These are phyloP conservation scores for Diaprepes abbreviatus DNA, from an alignment of 2,888 invertebrate species.

Conservation along the genomic window DNA sequence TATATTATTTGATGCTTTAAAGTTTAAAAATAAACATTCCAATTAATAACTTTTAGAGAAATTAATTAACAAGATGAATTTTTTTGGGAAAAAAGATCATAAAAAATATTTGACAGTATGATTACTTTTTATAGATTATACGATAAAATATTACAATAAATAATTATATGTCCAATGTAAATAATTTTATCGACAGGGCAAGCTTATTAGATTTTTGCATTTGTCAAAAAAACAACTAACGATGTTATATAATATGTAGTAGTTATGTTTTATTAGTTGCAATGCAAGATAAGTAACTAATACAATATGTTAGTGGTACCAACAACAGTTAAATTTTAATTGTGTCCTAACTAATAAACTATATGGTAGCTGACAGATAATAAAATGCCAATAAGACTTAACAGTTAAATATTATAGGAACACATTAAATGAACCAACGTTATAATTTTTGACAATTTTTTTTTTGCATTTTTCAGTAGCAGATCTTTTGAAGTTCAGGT, in stretches of 20 bases:
- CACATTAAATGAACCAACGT: no score
- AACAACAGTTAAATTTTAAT: no score
- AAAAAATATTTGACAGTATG: neutral
- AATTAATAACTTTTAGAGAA: neutral
- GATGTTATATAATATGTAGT: neutral
- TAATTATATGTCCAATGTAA: conserved; percentile 13
- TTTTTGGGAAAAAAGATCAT: conserved; percentile 2
- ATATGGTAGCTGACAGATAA: neutral
- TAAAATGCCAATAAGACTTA: no score
- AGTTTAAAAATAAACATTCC: conserved; percentile 5
- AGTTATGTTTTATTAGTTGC: neutral
- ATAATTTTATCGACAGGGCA: neutral
- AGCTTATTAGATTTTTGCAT: neutral
- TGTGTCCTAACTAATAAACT: no score
- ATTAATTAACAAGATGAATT: neutral
- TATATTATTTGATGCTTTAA: neutral
- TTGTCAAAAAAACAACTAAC: neutral
- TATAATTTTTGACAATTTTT: no score
- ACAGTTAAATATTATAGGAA: no score
- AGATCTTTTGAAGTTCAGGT: no score
- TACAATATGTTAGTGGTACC: conserved; percentile 2
- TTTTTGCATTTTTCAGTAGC: no score
- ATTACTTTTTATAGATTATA: conserved; percentile 19
- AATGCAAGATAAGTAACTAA: neutral
- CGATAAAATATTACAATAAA: conserved; percentile 1